These are phyloP conservation scores for Thumatha senex DNA, from an alignment of 2,888 invertebrate genomes.

Conservation along the genomic window DNA sequence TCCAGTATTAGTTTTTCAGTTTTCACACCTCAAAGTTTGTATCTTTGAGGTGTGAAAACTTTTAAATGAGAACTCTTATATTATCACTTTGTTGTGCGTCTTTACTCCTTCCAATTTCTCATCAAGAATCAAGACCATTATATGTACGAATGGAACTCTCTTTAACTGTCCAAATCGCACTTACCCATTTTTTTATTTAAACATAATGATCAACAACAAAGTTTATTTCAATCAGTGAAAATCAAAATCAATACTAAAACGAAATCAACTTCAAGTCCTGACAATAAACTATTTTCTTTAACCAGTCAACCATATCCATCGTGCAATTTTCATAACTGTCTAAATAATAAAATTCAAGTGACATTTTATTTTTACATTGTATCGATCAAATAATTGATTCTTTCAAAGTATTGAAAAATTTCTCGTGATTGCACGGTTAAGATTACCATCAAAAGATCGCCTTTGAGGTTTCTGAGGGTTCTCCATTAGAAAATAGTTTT, in stretches of 20 bases:
- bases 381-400: constrained; percentile 12
- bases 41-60: too few species aligned
- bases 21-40: too few species aligned
- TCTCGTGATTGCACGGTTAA: constrained; percentile 71
- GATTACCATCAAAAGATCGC: constrained; percentile 41
- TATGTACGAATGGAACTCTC: too few species aligned
- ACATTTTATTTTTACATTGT: neutral
- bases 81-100: too few species aligned
- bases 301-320: neutral
- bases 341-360: neutral
- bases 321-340: constrained; percentile 1
- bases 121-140: too few species aligned
- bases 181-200: too few species aligned
- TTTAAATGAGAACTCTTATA: too few species aligned
- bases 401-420: constrained; percentile 19
- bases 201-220: too few species aligned
- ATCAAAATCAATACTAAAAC: neutral
- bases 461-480: constrained; percentile 33
- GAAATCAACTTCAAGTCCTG: neutral
- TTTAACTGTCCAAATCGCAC: too few species aligned
- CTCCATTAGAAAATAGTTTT: constrained; percentile 39
- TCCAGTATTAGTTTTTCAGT: too few species aligned
- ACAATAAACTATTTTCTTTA: neutral
- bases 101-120: too few species aligned
- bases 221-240: too few species aligned